Evolutionary conservation across 2,797 vertebrate genomes (phyloP).

Genomic region (Sebastes minor): DNA sequence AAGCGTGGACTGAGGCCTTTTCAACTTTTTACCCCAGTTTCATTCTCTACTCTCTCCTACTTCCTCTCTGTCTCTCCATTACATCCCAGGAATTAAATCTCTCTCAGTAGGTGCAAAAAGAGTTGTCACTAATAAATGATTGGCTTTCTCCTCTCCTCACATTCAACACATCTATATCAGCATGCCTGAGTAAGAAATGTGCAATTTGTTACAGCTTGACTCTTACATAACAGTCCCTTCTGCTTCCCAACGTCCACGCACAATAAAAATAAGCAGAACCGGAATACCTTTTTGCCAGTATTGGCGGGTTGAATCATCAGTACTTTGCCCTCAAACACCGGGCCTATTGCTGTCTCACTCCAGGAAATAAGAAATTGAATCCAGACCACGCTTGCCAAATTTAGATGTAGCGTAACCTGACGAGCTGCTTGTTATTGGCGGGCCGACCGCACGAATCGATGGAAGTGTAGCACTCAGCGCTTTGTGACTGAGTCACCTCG

Average conservation of each 20-base stretch:
- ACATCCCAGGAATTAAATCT: neutral
- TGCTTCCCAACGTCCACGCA: conserved; percentile 27
- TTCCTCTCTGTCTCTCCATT: neutral
- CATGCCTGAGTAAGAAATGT: conserved; percentile 2
- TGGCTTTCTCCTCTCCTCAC: neutral
- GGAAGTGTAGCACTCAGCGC: conserved; percentile 37
- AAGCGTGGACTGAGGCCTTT: no score
- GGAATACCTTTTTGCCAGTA: conserved; percentile 7
- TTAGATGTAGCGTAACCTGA: conserved; percentile 48
- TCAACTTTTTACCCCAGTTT: neutral
- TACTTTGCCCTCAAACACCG: conserved; percentile 8
- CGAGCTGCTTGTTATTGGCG: conserved; percentile 43
- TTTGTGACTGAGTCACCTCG: conserved; percentile 58
- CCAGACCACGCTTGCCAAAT: conserved; percentile 29
- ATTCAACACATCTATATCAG: conserved; percentile 1
- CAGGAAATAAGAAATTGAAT: conserved; percentile 34
- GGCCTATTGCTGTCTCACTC: conserved; percentile 34
- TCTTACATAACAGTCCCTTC: conserved; percentile 60
- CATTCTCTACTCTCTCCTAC: neutral
- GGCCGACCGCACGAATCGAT: conserved; percentile 29
- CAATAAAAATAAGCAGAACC: conserved; percentile 32
- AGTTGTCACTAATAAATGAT: neutral
- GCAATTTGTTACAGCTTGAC: conserved; percentile 26
- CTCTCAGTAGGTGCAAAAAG: neutral
- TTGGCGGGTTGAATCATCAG: conserved; percentile 20